Percentiles rank a stretch among this genome's conserved stretches.
These are phyloP conservation scores for Eudemis profundana DNA, from an alignment of 2,888 invertebrate species.

Conservation along the genomic window DNA sequence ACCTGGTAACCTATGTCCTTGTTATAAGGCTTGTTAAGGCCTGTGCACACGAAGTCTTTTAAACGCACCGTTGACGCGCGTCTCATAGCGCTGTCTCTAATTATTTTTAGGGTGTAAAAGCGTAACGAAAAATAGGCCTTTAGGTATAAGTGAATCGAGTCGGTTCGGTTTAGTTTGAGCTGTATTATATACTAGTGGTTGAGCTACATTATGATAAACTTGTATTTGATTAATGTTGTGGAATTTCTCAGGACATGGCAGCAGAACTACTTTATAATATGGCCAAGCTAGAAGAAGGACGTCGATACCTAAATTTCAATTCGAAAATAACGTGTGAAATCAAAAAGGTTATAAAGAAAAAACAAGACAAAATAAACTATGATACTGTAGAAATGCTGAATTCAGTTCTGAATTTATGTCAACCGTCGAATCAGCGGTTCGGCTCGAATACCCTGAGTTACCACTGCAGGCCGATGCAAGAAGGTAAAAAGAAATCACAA, in stretches of 20 bases:
- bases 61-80: too few species aligned
- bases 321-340: slow-evolving; percentile 73
- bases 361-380: slow-evolving; percentile 56
- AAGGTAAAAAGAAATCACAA: slow-evolving; percentile 38
- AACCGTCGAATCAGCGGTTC: slow-evolving; percentile 56
- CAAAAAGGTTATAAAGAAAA: slow-evolving; percentile 67
- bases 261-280: slow-evolving; percentile 65
- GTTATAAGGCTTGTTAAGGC: too few species aligned
- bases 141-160: too few species aligned
- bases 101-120: too few species aligned
- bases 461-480: slow-evolving; percentile 64
- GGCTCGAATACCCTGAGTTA: slow-evolving; percentile 58
- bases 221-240: neutral
- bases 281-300: slow-evolving; percentile 71
- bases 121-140: too few species aligned
- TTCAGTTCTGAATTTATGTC: slow-evolving; percentile 60
- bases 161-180: too few species aligned
- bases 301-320: slow-evolving; percentile 71
- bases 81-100: too few species aligned
- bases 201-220: too few species aligned
- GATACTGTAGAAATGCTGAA: slow-evolving; percentile 63
- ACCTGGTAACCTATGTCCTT: too few species aligned
- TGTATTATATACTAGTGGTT: too few species aligned
- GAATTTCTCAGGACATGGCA: slow-evolving; percentile 64
- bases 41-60: too few species aligned